Evolutionary conservation across 2,888 invertebrate genomes (phyloP).

Genomic region (Synergus laeviventris): DNA sequence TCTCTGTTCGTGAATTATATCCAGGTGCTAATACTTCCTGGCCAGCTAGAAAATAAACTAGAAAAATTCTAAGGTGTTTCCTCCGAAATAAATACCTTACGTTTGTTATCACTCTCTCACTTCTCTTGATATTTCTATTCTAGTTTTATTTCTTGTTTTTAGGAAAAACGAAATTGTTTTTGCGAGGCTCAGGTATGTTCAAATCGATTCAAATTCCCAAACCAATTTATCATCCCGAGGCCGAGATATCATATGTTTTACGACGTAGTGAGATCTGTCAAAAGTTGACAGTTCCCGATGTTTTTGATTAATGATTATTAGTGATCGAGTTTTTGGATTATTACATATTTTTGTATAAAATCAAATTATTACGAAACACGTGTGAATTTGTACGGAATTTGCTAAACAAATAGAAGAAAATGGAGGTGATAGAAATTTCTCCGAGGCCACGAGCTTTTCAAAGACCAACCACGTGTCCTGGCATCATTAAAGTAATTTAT

Average conservation of each 20-base stretch:
- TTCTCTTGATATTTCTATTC: not conserved
- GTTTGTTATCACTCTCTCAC: slow-evolving; percentile 17
- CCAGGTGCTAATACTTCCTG: slow-evolving; percentile 26
- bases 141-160: not conserved
- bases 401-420: slow-evolving; percentile 43
- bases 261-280: slow-evolving; percentile 3
- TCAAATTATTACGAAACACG: not conserved
- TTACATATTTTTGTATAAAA: not conserved
- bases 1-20: not conserved
- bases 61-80: slow-evolving; percentile 26
- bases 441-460: slow-evolving; percentile 44
- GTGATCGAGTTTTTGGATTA: not conserved
- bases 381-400: not conserved
- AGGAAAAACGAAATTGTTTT: slow-evolving; percentile 17
- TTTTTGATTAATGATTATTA: slow-evolving; percentile 30
- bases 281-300: slow-evolving; percentile 42
- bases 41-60: slow-evolving; percentile 5
- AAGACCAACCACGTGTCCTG: slow-evolving; percentile 51
- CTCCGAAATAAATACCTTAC: slow-evolving; percentile 16
- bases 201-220: too few species aligned
- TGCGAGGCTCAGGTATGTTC: not conserved
- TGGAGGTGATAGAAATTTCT: slow-evolving; percentile 64
- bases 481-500: slow-evolving; percentile 49
- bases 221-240: not conserved
- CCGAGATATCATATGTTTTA: slow-evolving; percentile 22